phyloP scores from a whole-genome alignment of 2,113 vertebrate genomes.

The Ctenodactylus gundi region DNA sequence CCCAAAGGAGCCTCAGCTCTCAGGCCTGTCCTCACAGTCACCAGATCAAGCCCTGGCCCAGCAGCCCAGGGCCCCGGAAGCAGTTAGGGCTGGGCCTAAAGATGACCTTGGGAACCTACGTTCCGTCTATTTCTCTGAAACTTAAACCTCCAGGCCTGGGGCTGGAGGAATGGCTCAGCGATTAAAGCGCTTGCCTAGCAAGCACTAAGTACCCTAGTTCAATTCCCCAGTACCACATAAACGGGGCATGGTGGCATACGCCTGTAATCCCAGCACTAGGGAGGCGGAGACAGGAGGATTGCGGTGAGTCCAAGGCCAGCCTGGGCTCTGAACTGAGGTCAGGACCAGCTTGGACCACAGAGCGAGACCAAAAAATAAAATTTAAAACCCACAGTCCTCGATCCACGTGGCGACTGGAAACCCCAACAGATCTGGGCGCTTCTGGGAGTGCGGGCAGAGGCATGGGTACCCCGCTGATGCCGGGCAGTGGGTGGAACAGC shows the following conservation, averaged over 20 bases:
- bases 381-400: too few relatives aligned
- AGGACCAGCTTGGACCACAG: too few relatives aligned
- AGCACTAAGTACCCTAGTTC: too few relatives aligned
- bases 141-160: neutral
- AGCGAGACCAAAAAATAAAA: too few relatives aligned
- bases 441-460: neutral
- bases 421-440: neutral
- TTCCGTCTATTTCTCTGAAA: neutral
- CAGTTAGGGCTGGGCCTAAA: neutral
- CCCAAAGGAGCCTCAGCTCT: neutral
- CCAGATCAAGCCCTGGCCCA: neutral
- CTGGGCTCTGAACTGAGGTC: too few relatives aligned
- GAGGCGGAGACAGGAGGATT: too few relatives aligned
- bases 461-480: neutral
- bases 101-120: neutral
- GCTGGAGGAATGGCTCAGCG: too few relatives aligned
- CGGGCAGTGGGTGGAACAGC: neutral
- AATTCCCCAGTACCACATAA: too few relatives aligned
- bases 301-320: too few relatives aligned
- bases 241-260: too few relatives aligned
- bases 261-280: too few relatives aligned
- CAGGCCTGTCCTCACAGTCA: neutral
- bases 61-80: rapidly evolving
- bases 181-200: too few relatives aligned
- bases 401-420: neutral